These are phyloP conservation scores for Nettapus auritus DNA, from an alignment of 2,113 vertebrate species.

Conservation along the genomic window DNA sequence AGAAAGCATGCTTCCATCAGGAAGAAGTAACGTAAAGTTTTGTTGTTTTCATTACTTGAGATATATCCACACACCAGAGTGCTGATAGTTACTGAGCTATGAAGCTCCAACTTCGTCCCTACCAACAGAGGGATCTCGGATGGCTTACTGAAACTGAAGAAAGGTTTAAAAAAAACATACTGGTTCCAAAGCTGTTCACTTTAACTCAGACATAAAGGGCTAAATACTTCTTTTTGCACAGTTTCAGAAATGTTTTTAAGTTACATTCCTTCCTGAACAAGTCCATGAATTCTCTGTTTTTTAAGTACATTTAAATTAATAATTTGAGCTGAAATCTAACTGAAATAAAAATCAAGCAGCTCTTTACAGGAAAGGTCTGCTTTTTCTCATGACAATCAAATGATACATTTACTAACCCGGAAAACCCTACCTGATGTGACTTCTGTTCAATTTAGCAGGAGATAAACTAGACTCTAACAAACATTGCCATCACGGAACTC, in stretches of 20 bases:
- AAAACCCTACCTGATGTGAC: not conserved
- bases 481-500: not conserved
- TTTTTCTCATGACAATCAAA: not conserved
- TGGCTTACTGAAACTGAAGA: not conserved
- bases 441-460: not conserved
- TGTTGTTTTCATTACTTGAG: slow-evolving; percentile 1
- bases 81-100: not conserved
- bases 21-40: not conserved
- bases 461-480: not conserved
- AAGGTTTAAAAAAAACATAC: not conserved
- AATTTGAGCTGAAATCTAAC: not conserved
- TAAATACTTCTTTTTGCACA: not conserved
- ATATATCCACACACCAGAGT: not conserved
- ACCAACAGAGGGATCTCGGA: not conserved
- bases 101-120: not conserved
- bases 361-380: not conserved
- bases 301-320: not conserved
- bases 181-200: not conserved
- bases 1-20: slow-evolving; percentile 44
- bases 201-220: not conserved
- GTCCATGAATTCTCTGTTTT: not conserved
- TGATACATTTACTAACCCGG: not conserved
- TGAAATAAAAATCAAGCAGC: not conserved
- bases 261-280: not conserved
- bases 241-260: not conserved